These are phyloP conservation scores for Harmothoe impar DNA, from an alignment of 2,888 invertebrate species.

Conservation along the genomic window DNA sequence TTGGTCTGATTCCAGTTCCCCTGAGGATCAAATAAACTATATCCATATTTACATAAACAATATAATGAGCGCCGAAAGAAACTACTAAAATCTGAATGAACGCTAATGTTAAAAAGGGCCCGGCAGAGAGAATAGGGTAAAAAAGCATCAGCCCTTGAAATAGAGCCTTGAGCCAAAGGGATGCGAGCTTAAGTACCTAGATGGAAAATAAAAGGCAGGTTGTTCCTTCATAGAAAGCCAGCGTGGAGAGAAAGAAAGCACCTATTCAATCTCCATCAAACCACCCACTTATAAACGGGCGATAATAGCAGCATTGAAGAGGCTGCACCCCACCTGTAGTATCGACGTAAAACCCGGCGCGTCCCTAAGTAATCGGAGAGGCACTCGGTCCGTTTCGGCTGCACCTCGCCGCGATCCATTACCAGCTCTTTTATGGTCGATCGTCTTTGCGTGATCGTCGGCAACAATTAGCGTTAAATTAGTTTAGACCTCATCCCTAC, in stretches of 20 bases:
- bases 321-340: conserved; percentile 41
- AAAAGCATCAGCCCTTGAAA: background rate
- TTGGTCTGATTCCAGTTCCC: too few species aligned
- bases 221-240: background rate
- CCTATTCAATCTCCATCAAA: conserved; percentile 38
- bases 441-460: conserved; percentile 53
- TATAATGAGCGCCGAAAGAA: background rate
- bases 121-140: background rate
- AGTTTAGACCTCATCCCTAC: conserved; percentile 43
- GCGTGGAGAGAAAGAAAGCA: background rate
- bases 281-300: background rate
- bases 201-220: background rate
- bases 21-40: background rate
- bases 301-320: conserved; percentile 36
- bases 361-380: conserved; percentile 43
- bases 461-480: conserved; percentile 53
- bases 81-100: background rate
- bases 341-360: background rate
- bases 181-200: conserved; percentile 23
- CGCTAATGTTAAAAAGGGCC: background rate
- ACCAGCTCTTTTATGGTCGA: conserved; percentile 55
- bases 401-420: conserved; percentile 44
- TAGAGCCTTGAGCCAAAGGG: background rate
- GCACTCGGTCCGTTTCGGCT: conserved; percentile 1
- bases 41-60: background rate